Conservation (phyloP, 1,140 invertebrate genomes). For the Drosophila pruinosa region DNA sequence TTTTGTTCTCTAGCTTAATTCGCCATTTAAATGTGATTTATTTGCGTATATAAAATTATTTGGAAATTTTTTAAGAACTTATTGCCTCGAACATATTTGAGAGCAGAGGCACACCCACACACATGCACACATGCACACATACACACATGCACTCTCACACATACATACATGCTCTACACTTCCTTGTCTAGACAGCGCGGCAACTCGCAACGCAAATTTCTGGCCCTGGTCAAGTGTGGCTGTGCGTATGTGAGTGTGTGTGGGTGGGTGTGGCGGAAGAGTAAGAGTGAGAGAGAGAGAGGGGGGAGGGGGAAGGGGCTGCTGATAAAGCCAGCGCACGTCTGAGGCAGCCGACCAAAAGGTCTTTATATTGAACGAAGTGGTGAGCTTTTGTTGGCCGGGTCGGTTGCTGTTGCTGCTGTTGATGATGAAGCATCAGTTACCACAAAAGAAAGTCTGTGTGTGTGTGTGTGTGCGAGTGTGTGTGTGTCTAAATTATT, state of each 20-base stretch:
- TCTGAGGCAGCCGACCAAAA: slow-evolving; percentile 31
- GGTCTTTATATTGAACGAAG: slow-evolving; percentile 23
- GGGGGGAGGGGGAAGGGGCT: background rate
- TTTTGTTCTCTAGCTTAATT: slow-evolving; percentile 13
- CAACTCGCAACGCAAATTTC: slow-evolving; percentile 27
- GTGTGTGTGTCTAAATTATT: slow-evolving; percentile 27
- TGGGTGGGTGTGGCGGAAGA: background rate
- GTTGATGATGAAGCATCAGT: slow-evolving; percentile 37
- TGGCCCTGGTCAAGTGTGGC: slow-evolving; percentile 53
- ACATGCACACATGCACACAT: background rate
- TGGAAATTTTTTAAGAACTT: background rate
- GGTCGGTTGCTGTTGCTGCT: slow-evolving; percentile 10
- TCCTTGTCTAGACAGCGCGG: slow-evolving; percentile 28
- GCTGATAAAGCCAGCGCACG: slow-evolving; percentile 33
- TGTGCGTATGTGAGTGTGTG: background rate
- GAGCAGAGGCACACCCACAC: slow-evolving; percentile 6
- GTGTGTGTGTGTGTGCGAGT: slow-evolving; percentile 19
- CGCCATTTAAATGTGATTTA: slow-evolving; percentile 19
- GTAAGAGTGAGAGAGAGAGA: background rate
- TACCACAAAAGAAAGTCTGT: slow-evolving; percentile 36
- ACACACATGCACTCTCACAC: background rate
- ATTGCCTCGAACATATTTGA: slow-evolving; percentile 13
- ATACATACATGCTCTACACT: background rate
- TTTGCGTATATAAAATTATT: slow-evolving; percentile 2
- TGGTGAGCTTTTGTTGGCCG: slow-evolving; percentile 25